These are phyloP conservation scores for Tachysurus vachellii DNA, from an alignment of 2,113 vertebrate genomes.

Conservation along the genomic window DNA sequence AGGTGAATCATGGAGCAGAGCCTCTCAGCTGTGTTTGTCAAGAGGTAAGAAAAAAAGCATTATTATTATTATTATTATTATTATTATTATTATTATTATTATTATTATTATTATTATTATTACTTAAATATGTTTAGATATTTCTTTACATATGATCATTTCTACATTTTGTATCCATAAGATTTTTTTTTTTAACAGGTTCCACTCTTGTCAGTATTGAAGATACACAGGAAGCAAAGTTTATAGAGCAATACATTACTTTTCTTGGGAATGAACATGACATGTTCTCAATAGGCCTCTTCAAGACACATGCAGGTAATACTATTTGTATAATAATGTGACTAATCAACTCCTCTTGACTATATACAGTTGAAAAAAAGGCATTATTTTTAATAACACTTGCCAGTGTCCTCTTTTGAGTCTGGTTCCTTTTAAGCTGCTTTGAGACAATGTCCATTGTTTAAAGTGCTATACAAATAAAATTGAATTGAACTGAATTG, in stretches of 20 bases:
- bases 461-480: too few species aligned
- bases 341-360: too few species aligned
- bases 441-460: too few species aligned
- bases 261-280: conserved; percentile 8
- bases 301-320: conserved; percentile 63
- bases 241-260: conserved; percentile 70
- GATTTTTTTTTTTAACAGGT: conserved; percentile 54
- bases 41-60: conserved; percentile 68
- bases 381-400: too few species aligned
- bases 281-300: conserved; percentile 69
- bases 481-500: too few species aligned
- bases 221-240: conserved; percentile 76
- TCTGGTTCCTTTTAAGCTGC: too few species aligned
- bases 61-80: not conserved
- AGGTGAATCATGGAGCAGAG: conserved; percentile 78
- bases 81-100: not conserved
- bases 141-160: not conserved
- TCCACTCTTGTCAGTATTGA: conserved; percentile 77
- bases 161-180: not conserved
- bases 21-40: conserved; percentile 80
- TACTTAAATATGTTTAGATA: not conserved
- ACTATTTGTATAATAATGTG: not conserved
- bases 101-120: not conserved
- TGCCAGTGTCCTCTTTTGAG: too few species aligned
- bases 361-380: too few species aligned